phyloP scores from a whole-genome alignment of 2,888 invertebrate species.

The Heliconius erato region DNA sequence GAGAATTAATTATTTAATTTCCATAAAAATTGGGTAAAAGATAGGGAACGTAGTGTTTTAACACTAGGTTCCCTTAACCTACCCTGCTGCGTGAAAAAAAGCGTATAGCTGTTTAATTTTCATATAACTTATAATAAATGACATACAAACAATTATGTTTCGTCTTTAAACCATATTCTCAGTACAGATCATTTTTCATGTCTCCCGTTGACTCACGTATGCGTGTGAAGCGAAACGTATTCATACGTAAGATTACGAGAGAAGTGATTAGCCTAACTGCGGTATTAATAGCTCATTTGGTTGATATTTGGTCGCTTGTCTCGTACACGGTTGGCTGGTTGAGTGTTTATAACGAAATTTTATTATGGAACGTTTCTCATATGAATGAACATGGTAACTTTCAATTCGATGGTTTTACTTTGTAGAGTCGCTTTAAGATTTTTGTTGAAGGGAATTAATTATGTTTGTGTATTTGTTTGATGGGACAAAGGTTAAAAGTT shows the following conservation, averaged over 20 bases:
- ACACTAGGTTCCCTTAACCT: background rate
- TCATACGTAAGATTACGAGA: conserved; percentile 22
- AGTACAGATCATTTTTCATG: conserved; percentile 44
- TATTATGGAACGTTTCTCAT: background rate
- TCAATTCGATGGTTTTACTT: conserved; percentile 1
- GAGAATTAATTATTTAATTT: too few relatives aligned
- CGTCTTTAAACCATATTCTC: conserved; percentile 35
- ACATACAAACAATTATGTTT: conserved; percentile 44
- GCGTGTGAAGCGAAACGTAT: conserved; percentile 38
- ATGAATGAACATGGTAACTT: background rate
- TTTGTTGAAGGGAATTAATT: background rate
- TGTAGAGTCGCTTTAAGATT: background rate
- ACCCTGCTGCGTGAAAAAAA: background rate
- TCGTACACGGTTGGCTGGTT: background rate
- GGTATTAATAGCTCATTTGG: conserved; percentile 23
- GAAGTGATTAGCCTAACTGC: conserved; percentile 29
- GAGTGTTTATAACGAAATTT: conserved; percentile 9
- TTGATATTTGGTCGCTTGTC: conserved; percentile 23
- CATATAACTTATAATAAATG: conserved; percentile 44
- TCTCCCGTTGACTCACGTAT: background rate
- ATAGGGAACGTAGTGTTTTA: background rate
- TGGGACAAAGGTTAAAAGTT: too few relatives aligned
- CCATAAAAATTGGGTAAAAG: too few relatives aligned
- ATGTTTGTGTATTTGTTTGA: too few relatives aligned
- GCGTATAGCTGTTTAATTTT: background rate